phyloP scores from a whole-genome alignment of 2,888 invertebrate species.

The Auanema freiburgensis region DNA sequence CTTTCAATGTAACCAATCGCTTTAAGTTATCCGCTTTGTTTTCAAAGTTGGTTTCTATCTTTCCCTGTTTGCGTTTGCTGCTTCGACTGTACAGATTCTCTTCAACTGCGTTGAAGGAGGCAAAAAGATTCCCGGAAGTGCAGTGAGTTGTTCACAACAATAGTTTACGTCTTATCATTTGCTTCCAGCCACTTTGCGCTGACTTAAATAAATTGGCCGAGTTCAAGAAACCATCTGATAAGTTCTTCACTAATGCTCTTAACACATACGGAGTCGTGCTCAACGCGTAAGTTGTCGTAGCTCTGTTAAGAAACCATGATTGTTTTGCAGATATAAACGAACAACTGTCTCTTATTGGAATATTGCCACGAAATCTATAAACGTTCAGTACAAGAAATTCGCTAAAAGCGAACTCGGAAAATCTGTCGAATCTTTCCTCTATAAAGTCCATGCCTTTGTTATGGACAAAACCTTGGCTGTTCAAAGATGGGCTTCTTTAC shows the following conservation, averaged over 20 bases:
- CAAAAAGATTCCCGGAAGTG: conserved; percentile 23
- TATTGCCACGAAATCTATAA: not conserved
- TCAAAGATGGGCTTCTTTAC: conserved; percentile 22
- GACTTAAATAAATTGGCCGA: conserved; percentile 26
- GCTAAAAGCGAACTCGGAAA: conserved; percentile 6
- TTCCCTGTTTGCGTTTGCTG: conserved; percentile 10
- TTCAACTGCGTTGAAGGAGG: conserved; percentile 21
- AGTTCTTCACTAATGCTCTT: conserved; percentile 21
- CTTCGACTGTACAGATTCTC: conserved; percentile 17
- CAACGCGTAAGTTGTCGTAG: conserved; percentile 14
- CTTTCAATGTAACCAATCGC: not conserved
- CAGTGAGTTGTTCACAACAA: not conserved
- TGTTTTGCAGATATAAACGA: not conserved
- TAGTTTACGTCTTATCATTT: not conserved
- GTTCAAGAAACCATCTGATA: conserved; percentile 24
- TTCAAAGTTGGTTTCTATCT: conserved; percentile 18
- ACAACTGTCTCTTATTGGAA: not conserved
- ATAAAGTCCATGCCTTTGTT: conserved; percentile 27
- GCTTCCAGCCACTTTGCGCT: conserved; percentile 29
- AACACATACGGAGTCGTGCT: conserved; percentile 26
- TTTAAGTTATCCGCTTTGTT: conserved; percentile 27
- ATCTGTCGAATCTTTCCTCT: conserved; percentile 2
- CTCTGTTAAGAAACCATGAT: not conserved
- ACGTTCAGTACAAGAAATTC: conserved; percentile 5
- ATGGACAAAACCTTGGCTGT: conserved; percentile 24